A percentile compares a stretch with the other conserved stretches of the same genome.
phyloP scores from a whole-genome alignment of 2,113 vertebrate genomes.

The Melozone crissalis region DNA sequence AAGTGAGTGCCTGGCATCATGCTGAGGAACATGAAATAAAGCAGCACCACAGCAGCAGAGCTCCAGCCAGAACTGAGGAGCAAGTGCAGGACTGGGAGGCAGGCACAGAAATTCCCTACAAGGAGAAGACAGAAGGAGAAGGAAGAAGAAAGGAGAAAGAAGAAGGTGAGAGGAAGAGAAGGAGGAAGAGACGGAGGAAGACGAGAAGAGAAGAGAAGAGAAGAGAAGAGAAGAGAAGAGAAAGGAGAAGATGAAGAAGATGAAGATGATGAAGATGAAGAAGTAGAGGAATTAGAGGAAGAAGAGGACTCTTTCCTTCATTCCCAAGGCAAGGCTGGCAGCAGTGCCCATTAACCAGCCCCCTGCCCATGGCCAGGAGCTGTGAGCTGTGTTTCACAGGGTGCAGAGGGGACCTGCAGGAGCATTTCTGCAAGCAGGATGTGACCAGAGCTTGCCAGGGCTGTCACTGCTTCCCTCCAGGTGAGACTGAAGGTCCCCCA shows the following conservation, averaged over 20 bases:
- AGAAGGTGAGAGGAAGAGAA: background rate
- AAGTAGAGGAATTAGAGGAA: background rate
- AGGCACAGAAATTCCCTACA: background rate
- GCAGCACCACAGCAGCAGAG: background rate
- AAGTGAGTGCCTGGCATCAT: background rate
- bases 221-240: background rate
- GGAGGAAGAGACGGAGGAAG: no score
- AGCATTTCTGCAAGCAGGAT: background rate
- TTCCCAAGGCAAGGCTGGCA: background rate
- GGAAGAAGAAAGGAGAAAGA: background rate
- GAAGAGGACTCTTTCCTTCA: background rate
- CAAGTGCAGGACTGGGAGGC: background rate
- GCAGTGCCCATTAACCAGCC: background rate
- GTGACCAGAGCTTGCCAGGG: background rate
- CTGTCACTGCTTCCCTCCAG: background rate
- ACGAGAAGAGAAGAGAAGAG: no score
- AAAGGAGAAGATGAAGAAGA: no score
- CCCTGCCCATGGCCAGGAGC: background rate
- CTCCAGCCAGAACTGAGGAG: background rate
- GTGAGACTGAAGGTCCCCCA: background rate
- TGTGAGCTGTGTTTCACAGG: background rate
- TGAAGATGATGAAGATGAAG: no score
- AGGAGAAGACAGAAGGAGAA: fast-evolving
- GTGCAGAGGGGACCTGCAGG: background rate
- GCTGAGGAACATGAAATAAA: background rate